Evolutionary conservation across 2,888 invertebrate species (phyloP), one percentile per base, ranked within the genome.

Genomic region (Tubiluchus corallicola): DNA sequence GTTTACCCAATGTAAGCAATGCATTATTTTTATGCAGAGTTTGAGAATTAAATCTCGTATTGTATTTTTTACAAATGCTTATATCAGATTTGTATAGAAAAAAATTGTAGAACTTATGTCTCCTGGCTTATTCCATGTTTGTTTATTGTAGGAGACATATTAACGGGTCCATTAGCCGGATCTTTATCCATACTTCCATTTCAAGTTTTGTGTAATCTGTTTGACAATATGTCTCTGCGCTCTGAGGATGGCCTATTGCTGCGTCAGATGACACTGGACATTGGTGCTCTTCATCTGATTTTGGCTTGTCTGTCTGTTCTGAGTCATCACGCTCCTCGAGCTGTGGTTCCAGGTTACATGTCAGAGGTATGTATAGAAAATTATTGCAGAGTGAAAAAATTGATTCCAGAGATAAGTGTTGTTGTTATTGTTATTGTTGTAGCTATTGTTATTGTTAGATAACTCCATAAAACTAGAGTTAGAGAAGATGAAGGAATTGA

Each of bases 221-320:
- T 85, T 54, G 82, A 85, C 62, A 71, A 75, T 41, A 76, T 77
- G 2, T 78, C 80, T 1, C 68, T 78, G 21, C 75, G 75, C 37
- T 78, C 77, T 0, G 79, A 80, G 54, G 80, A 81, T 55, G 84
- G 81, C 2, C 71, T 75, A 43, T 61, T 79, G 47, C 64, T 90
- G 51, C 70, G 88, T 4, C 70, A 76, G 15, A 78, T 79, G 58
- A 77, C 83, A 53, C 74, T 88, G 52, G 77, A 80, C 54, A 76
- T 81, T 21, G 88, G 88, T 18, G 83, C 82, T 21, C 75, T 85
- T 54, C 75, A 85, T 53, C 73, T 90, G 43, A 71, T 90, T 53
- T 72, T 92, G 37, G 79, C 82, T 43, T 88, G 87, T 57, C 71
- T 92, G 45, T 79, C 85, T 1, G 80, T 85, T 37, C 84, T 90